Percentiles rank a stretch among this genome's conserved stretches.
phyloP scores from a whole-genome alignment of 2,888 invertebrate genomes.

The Leptarthrus brevirostris region DNA sequence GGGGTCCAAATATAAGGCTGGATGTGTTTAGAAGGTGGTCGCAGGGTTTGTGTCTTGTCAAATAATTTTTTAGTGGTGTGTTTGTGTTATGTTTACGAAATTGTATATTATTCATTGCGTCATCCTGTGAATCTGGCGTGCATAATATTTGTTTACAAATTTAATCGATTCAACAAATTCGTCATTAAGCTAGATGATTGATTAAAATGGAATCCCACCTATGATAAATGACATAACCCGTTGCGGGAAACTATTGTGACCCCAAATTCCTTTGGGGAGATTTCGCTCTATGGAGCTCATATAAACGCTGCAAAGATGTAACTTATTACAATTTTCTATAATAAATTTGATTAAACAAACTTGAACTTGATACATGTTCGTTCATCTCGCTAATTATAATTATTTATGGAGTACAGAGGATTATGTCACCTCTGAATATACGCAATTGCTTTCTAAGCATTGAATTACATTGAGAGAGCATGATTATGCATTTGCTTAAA shows the following conservation, averaged over 20 bases:
- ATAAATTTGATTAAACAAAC: too few relatives aligned
- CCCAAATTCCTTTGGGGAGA: background rate
- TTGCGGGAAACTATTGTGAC: conserved; percentile 12
- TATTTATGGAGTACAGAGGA: too few relatives aligned
- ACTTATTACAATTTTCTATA: too few relatives aligned
- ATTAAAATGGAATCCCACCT: background rate
- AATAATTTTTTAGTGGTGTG: conserved; percentile 4
- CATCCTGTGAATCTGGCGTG: conserved; percentile 1
- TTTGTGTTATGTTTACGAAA: conserved; percentile 38
- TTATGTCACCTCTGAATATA: too few relatives aligned
- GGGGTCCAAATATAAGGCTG: conserved; percentile 86
- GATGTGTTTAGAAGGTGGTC: conserved; percentile 94
- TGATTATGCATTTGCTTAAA: too few relatives aligned
- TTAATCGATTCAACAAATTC: conserved; percentile 5
- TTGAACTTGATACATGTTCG: too few relatives aligned
- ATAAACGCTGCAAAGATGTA: too few relatives aligned
- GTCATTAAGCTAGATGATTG: background rate
- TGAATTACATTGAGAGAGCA: too few relatives aligned
- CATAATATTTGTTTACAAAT: conserved; percentile 23
- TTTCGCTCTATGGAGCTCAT: too few relatives aligned
- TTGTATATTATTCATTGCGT: conserved; percentile 40
- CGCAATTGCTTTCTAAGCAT: too few relatives aligned
- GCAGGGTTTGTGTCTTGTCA: conserved; percentile 73
- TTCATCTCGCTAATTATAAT: too few relatives aligned
- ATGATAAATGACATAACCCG: conserved; percentile 30